These are phyloP conservation scores for Lochmaea capreae DNA, from an alignment of 2,888 invertebrate species.

Conservation along the genomic window DNA sequence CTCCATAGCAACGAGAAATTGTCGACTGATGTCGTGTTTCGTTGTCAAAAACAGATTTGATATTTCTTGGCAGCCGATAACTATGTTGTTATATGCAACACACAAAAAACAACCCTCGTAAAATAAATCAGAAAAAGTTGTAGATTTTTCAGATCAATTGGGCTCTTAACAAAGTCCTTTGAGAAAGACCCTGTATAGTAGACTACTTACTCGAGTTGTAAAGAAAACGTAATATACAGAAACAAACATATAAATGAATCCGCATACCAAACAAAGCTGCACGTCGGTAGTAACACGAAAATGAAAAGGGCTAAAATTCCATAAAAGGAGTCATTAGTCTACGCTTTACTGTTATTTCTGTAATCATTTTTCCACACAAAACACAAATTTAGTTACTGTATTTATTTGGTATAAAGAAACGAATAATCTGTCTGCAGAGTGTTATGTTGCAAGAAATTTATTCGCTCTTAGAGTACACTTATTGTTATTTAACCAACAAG, in stretches of 20 bases:
- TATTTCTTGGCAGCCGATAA: too few species aligned
- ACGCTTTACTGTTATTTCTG: slow-evolving; percentile 2
- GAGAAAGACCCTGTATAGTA: too few species aligned
- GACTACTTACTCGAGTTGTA: background rate
- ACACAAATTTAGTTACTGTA: background rate
- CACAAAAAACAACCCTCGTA: too few species aligned
- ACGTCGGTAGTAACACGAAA: background rate
- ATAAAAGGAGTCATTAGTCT: slow-evolving; percentile 7
- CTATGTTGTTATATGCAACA: too few species aligned
- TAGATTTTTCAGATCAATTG: too few species aligned
- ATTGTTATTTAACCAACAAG: too few species aligned
- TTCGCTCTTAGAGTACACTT: background rate
- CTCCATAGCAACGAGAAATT: too few species aligned
- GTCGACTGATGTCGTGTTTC: too few species aligned
- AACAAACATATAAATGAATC: slow-evolving; percentile 1
- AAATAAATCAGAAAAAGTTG: too few species aligned
- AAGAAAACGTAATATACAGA: background rate
- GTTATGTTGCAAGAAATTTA: background rate
- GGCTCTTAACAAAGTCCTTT: too few species aligned
- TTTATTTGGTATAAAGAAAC: background rate
- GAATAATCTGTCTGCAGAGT: background rate
- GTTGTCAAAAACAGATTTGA: too few species aligned
- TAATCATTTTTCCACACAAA: slow-evolving; percentile 1
- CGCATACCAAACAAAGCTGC: background rate
- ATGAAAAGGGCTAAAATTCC: background rate